Evolutionary conservation across 2,797 vertebrate species (phyloP).

Genomic region (Acanthopagrus latus): DNA sequence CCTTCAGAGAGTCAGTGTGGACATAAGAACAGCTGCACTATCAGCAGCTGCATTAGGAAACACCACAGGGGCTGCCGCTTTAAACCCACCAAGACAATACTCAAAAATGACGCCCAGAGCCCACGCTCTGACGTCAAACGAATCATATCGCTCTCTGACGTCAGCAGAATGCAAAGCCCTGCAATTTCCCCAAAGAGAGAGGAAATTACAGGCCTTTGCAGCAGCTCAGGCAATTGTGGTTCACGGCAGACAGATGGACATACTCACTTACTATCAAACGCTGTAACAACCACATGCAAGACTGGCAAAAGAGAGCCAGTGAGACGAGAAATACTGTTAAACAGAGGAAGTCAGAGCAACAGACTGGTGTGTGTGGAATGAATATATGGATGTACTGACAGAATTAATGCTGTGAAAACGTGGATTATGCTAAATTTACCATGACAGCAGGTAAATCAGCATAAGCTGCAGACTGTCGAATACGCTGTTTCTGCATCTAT

Average conservation of each 20-base stretch:
- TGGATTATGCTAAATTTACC: conserved; percentile 30
- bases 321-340: background rate
- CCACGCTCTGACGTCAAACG: conserved; percentile 72
- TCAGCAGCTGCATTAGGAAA: conserved; percentile 56
- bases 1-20: conserved; percentile 51
- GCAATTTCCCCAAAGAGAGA: conserved; percentile 53
- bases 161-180: conserved; percentile 59
- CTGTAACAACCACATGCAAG: conserved; percentile 5
- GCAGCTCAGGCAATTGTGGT: conserved; percentile 29
- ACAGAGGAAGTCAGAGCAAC: background rate
- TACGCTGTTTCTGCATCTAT: too few relatives aligned
- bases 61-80: conserved; percentile 66
- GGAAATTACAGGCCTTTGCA: conserved; percentile 51
- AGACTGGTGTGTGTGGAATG: background rate
- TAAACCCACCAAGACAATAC: conserved; percentile 57
- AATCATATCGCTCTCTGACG: conserved; percentile 65
- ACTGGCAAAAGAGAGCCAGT: conserved; percentile 10
- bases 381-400: background rate
- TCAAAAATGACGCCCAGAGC: conserved; percentile 66
- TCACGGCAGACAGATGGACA: conserved; percentile 30
- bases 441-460: conserved; percentile 8
- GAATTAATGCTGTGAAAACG: conserved; percentile 15
- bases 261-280: conserved; percentile 20
- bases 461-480: too few relatives aligned
- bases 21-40: conserved; percentile 67